Evolutionary conservation across 2,113 vertebrate genomes (phyloP), one percentile per base, ranked within the genome.

Genomic region (Dasyornis broadbenti): DNA sequence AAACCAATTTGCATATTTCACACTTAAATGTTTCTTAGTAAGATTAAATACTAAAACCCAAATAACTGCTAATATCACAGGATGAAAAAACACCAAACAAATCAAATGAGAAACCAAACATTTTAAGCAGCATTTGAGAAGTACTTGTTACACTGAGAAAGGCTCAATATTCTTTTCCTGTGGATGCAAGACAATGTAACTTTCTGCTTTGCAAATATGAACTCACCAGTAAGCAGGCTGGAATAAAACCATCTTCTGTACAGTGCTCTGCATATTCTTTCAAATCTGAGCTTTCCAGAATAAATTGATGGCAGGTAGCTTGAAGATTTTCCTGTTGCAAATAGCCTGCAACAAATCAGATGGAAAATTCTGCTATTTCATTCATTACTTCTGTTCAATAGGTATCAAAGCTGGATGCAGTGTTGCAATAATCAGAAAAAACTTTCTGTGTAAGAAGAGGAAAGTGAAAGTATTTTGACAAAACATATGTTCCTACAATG

Each of bases 231-330:
- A 99, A 97, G 95, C 99, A 99, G 81, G 99, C 99, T 93, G 99
- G 99, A 71, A 99, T 98, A 79, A 98, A 96, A 45, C 99, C 99
- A 95, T 99, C 99, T 91, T 98, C 99, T 11, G 98, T 98, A 82
- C 98, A 99, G 95, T 99, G 99, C 73, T 99, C 99, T 8, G 99
- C 99, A 94, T 99, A 99, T 93, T 99, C 99, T 93, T 99, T 99
- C 95, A 99, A 97, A 94, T 99, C 98, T n/a, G 99, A 98, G 85
- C 99, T 99, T 97, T 99, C 99, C 30, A 98, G 97, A 86, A 99
- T 99, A 96, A 99, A 99, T 3, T 98, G 97, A 96, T 97, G 98
- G 96, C 98, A 99, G 31, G 99, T 99, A 72, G 98, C 98, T 69
- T 96, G 97, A 89, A 99, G 98, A 35, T 99, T 99, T 97, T 99